These are phyloP conservation scores for Acronicta psi DNA, from an alignment of 2,888 invertebrate genomes.

Conservation along the genomic window DNA sequence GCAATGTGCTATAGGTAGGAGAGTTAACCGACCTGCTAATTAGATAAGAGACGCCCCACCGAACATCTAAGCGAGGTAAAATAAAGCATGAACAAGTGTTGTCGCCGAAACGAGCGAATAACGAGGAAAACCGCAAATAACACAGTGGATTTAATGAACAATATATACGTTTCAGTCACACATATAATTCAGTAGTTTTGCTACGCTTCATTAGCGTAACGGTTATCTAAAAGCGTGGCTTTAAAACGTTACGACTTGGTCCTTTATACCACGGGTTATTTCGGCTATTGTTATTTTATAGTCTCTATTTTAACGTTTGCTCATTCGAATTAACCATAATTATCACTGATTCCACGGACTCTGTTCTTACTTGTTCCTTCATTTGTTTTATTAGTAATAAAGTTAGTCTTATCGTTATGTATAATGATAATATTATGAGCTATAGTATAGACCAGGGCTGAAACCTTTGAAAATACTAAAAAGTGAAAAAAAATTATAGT, in stretches of 20 bases:
- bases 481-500: too few species aligned
- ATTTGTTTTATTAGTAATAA: too few species aligned
- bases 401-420: too few species aligned
- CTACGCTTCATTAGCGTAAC: background rate
- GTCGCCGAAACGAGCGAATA: slow-evolving; percentile 40
- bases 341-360: too few species aligned
- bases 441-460: too few species aligned
- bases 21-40: slow-evolving; percentile 80
- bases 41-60: slow-evolving; percentile 74
- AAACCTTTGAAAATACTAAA: too few species aligned
- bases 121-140: slow-evolving; percentile 48
- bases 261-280: background rate
- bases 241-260: background rate
- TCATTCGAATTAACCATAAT: background rate
- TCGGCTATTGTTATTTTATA: too few species aligned
- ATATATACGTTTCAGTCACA: background rate
- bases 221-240: background rate
- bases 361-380: too few species aligned
- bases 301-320: background rate
- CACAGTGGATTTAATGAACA: slow-evolving; percentile 9
- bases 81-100: slow-evolving; percentile 46
- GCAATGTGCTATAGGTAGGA: slow-evolving; percentile 70
- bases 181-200: background rate
- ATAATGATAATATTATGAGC: too few species aligned
- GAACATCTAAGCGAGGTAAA: slow-evolving; percentile 73